Base-by-base conservation (phyloP, 2,888 invertebrate species). In the Phanerotoma sp. region DNA sequence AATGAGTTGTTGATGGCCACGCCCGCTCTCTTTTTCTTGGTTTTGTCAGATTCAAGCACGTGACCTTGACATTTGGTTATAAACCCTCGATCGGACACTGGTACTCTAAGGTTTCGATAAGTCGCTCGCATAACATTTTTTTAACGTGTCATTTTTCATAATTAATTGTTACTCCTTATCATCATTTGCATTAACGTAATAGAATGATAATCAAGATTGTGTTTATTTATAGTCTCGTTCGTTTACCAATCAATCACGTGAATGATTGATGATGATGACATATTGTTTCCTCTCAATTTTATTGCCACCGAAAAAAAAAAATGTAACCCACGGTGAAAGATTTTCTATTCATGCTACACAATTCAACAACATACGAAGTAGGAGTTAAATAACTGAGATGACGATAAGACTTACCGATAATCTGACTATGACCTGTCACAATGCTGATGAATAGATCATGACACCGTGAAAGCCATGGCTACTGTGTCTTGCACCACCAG, bases 401-500 rank as follows among this genome's bases (percentile, higher is more conserved):
- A 25, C 18, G 45, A 25, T 45, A 52, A n/a, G 25, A 13, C 22
- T 15, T n/a, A 37, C 30, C 21, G 47, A 40, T 46, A 52, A 46
- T 52, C 46, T 52, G 20, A 20, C 45, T 37, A 52, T 46, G 49
- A 49, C 49, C 46, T 47, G 46, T 20, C 18, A 21, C 20, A 16
- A 22, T 11, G 13, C 30, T 55, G 64, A 63, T 63, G 63, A 66
- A 66, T 65, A 58, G 60, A 58, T 66, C 63, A 63, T 62, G 66
- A 66, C 63, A 66, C 61, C 58, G 61, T 60, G 64, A 60, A 65
- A 66, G 63, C 60, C 57, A 63, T 56, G 62, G 51, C 55, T 57
- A 54, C 37, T 49, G 48, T 28, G 38, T 50, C 46, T 20, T 52
- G 47, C 57, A 56, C 49, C 49, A 56, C 57, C 52, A 42, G 21